Evolutionary conservation across 2,888 invertebrate genomes (phyloP).

Genomic region (Escarpia spicata): DNA sequence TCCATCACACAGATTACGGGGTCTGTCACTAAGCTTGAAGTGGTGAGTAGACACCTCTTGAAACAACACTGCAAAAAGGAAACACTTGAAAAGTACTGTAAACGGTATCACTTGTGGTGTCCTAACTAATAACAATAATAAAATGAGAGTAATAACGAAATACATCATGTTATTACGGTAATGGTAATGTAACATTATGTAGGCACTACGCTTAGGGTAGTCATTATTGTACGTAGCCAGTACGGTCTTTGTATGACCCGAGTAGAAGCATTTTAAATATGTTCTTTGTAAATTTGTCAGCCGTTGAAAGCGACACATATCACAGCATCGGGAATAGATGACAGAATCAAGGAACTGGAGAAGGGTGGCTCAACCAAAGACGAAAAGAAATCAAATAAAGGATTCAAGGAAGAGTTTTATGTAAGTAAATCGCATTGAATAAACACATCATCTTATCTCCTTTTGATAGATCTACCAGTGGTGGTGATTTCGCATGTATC

Average conservation of each 20-base stretch:
- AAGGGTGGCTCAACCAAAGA: slow-evolving; percentile 81
- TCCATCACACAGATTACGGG: not conserved
- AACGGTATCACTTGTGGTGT: not conserved
- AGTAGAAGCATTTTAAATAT: not conserved
- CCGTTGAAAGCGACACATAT: slow-evolving; percentile 95
- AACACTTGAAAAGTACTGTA: not conserved
- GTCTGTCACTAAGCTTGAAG: not conserved
- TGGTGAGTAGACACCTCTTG: not conserved
- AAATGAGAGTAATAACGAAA: not conserved
- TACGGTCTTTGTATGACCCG: not conserved
- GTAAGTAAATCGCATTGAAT: slow-evolving; percentile 37
- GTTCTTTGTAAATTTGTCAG: slow-evolving; percentile 42
- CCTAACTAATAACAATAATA: not conserved
- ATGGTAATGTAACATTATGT: not conserved
- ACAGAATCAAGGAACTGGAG: slow-evolving; percentile 80
- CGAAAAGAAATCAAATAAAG: slow-evolving; percentile 83
- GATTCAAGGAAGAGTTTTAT: slow-evolving; percentile 97
- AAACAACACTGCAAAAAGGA: too few species aligned
- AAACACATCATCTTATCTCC: too few species aligned
- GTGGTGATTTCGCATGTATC: too few species aligned
- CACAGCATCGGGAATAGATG: slow-evolving; percentile 80
- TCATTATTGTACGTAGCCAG: not conserved
- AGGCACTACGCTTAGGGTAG: not conserved
- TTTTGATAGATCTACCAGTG: too few species aligned
- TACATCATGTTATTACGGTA: not conserved